phyloP scores from a whole-genome alignment of 1,140 invertebrate genomes.

The Brachionus plicatilis region DNA sequence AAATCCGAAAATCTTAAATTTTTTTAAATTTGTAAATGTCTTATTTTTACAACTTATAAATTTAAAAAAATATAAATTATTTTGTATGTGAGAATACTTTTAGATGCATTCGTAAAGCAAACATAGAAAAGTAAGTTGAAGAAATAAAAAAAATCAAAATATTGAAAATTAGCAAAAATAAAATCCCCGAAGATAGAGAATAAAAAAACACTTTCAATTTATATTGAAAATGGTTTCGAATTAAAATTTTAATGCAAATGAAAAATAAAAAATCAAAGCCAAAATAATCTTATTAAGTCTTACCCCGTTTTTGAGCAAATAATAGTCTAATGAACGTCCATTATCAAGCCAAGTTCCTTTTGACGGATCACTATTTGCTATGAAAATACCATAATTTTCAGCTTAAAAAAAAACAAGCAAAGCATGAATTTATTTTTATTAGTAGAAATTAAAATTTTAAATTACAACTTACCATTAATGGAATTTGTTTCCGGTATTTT shows the following conservation, averaged over 20 bases:
- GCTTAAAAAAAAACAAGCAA: constrained; percentile 59
- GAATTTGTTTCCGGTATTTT: constrained; percentile 76
- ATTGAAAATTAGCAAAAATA: neutral
- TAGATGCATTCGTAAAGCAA: too few species aligned
- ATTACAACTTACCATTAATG: constrained; percentile 54
- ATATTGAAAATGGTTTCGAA: neutral
- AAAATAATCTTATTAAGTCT: constrained; percentile 44
- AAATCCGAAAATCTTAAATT: too few species aligned
- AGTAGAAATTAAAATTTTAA: neutral
- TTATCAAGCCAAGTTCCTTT: constrained; percentile 96
- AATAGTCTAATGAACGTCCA: constrained; percentile 86
- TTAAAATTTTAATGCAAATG: neutral
- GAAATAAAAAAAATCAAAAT: too few species aligned
- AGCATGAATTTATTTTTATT: neutral
- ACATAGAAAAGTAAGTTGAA: too few species aligned
- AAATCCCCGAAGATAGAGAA: neutral
- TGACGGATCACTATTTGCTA: constrained; percentile 88
- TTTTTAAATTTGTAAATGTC: too few species aligned
- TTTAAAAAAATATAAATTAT: too few species aligned
- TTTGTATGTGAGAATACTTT: too few species aligned
- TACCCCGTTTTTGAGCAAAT: constrained; percentile 83
- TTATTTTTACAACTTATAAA: too few species aligned
- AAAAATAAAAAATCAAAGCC: neutral
- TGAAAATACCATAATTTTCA: constrained; percentile 91
- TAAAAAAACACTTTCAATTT: neutral